Conservation (phyloP, 2,888 invertebrate genomes). For the Polydrusus tereticollis region DNA sequence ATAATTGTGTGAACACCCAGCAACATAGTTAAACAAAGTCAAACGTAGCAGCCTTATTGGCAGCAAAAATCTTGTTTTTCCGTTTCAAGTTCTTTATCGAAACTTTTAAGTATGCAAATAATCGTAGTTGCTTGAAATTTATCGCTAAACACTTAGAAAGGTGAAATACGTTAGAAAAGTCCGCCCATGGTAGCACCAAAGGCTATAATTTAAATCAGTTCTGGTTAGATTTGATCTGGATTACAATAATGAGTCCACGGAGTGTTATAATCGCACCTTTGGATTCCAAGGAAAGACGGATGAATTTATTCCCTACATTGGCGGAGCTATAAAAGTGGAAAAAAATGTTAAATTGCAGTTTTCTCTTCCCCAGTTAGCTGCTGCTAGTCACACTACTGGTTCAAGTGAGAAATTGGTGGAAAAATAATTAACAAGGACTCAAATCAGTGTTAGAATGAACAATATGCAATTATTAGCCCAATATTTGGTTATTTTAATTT, state of each 20-base stretch:
- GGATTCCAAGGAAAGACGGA: conserved; percentile 42
- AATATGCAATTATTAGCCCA: too few species aligned
- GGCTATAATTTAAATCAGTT: conserved; percentile 44
- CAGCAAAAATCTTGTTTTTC: background rate
- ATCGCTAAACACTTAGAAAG: conserved; percentile 3
- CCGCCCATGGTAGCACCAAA: conserved; percentile 19
- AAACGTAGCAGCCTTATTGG: too few species aligned
- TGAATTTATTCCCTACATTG: conserved; percentile 34
- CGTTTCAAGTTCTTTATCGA: background rate
- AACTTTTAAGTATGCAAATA: background rate
- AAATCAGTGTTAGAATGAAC: too few species aligned
- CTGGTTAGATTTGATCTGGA: conserved; percentile 38
- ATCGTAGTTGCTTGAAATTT: conserved; percentile 6
- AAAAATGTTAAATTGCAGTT: background rate
- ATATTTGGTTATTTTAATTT: too few species aligned
- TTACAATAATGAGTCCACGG: conserved; percentile 54
- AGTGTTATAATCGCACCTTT: conserved; percentile 51
- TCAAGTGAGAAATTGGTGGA: too few species aligned
- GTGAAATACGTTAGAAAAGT: conserved; percentile 1
- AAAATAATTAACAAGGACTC: too few species aligned
- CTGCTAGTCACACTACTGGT: too few species aligned
- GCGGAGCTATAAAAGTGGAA: background rate
- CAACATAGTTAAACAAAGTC: too few species aligned
- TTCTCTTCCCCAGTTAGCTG: too few species aligned
- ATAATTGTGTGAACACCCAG: too few species aligned